phyloP scores from a whole-genome alignment of 2,888 invertebrate species.

The Dicyrtoma fusca region DNA sequence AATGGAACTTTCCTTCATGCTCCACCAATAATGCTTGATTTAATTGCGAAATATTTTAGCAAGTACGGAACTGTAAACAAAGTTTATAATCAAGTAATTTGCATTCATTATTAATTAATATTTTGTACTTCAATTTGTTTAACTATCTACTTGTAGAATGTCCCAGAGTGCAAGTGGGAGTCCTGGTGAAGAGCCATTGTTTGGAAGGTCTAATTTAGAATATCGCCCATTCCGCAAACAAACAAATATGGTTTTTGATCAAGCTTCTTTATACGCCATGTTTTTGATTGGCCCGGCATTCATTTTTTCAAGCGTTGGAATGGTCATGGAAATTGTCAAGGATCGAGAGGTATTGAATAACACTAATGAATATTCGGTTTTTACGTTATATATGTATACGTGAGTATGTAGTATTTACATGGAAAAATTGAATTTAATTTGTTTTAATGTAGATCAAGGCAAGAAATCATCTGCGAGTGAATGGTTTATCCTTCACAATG shows the following conservation, averaged over 20 bases:
- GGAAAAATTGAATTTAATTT: slow-evolving; percentile 17
- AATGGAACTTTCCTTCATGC: slow-evolving; percentile 81
- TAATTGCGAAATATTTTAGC: slow-evolving; percentile 4
- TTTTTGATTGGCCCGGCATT: slow-evolving; percentile 81
- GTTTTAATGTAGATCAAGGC: slow-evolving; percentile 71
- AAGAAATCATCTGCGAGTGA: slow-evolving; percentile 79
- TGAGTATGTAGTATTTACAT: neutral
- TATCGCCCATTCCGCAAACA: slow-evolving; percentile 9
- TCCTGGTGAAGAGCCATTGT: neutral
- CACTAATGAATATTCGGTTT: neutral
- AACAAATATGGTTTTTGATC: slow-evolving; percentile 59
- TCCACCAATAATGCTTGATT: slow-evolving; percentile 69
- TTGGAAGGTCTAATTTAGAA: neutral
- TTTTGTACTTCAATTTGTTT: neutral
- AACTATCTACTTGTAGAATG: too few relatives aligned
- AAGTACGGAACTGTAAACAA: neutral
- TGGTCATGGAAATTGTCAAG: slow-evolving; percentile 79
- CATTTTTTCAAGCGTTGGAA: slow-evolving; percentile 73
- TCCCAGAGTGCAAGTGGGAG: too few relatives aligned
- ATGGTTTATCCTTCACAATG: slow-evolving; percentile 75
- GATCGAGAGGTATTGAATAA: slow-evolving; percentile 77
- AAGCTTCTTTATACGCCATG: slow-evolving; percentile 73
- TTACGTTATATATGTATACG: too few relatives aligned
- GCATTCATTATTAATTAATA: too few relatives aligned
- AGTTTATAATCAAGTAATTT: too few relatives aligned